phyloP scores from a whole-genome alignment of 2,888 invertebrate species.

The Synergus japonicus region DNA sequence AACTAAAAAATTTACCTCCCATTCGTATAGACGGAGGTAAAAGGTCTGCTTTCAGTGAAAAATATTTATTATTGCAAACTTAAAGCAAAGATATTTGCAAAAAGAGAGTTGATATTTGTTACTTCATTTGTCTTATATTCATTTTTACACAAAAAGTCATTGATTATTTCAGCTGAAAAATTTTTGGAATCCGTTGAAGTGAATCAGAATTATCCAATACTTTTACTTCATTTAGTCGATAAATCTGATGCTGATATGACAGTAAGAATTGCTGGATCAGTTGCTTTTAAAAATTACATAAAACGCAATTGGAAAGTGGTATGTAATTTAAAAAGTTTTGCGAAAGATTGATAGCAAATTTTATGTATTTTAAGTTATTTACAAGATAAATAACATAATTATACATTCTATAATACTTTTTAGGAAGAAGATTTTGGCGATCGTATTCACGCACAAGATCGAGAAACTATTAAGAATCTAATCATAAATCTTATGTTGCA shows the following conservation, averaged over 20 bases:
- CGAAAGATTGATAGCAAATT: not conserved
- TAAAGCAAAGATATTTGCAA: too few species aligned
- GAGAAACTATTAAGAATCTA: slow-evolving; percentile 88
- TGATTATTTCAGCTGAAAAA: slow-evolving; percentile 86
- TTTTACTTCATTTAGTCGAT: slow-evolving; percentile 91
- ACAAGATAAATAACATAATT: not conserved
- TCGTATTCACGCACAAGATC: slow-evolving; percentile 88
- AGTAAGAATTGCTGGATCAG: slow-evolving; percentile 92
- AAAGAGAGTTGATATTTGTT: not conserved
- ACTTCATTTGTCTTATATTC: not conserved
- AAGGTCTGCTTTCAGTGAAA: too few species aligned
- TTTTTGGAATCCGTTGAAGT: slow-evolving; percentile 93
- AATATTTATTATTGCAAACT: too few species aligned
- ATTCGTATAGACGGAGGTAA: too few species aligned
- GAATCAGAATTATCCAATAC: slow-evolving; percentile 93
- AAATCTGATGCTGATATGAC: slow-evolving; percentile 89
- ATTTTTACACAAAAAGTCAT: not conserved
- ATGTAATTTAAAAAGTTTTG: slow-evolving; percentile 59
- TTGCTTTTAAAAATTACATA: slow-evolving; percentile 97
- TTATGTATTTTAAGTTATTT: not conserved
- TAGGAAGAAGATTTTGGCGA: slow-evolving; percentile 79
- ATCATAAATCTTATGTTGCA: slow-evolving; percentile 96
- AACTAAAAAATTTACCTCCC: too few species aligned
- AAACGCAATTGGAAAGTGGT: slow-evolving; percentile 97
- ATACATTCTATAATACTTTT: slow-evolving; percentile 45